Evolutionary conservation across 2,113 vertebrate species (phyloP), one percentile per base, ranked within the genome.

Genomic region (Nothobranchius furzeri): DNA sequence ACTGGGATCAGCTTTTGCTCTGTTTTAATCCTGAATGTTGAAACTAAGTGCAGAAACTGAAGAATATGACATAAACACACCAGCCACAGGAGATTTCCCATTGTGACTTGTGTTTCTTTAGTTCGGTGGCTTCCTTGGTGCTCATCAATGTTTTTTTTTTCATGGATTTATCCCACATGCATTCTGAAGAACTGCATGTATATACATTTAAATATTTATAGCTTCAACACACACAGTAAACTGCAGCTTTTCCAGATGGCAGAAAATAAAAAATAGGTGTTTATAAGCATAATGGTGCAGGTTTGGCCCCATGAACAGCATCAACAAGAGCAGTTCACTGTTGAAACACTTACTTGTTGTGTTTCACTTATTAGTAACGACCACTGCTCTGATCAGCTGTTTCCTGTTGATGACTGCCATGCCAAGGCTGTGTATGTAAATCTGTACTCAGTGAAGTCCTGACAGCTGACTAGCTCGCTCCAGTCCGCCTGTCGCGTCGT

Each of bases 401-500:
- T 82, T 73, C 60, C 62, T 75, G 60, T 68, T 68, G 85, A 49
- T 79, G 62, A 68, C 73, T 65, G 68, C 80, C 65, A 70, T 57
- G 36, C 66, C 64, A 80, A 82, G 81, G 65, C 73, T 17, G 60
- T 62, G 76, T 82, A 37, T 64, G 77, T 81, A 51, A 58, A 55
- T 83, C 58, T 76, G 73, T 71, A 72, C 87, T 87, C 79, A 70
- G 76, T 88, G 75, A 82, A 67, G 70, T 80, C 64, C 63, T 53
- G 75, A 50, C 80, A 83, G 73, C 66, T 67, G 68, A 76, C 79
- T 75, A 64, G 73, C 75, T 81, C 67, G 79, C 81, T 73, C 70
- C 80, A 70, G 69, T 83, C 71, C 74, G 82, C 78, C 74, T 83
- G 85, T 81, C 75, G 64, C 52, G 70, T 86, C 82, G 84, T 79